Conservation (phyloP, 2,888 invertebrate genomes). For the Cryptophagus acutangulus region DNA sequence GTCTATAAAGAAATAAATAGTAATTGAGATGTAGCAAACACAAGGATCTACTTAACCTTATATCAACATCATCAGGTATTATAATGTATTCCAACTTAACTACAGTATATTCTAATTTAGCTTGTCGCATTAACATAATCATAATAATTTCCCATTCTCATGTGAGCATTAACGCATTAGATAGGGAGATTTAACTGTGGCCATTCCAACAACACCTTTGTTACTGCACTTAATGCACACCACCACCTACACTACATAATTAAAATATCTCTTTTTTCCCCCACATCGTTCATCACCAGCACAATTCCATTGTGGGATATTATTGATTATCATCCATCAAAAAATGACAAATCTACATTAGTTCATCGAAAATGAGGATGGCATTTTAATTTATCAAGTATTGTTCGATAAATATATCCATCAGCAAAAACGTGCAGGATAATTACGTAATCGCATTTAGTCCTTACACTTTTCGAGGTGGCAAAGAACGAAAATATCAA, state of each 20-base stretch:
- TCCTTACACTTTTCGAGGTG: neutral
- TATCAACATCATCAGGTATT: no score
- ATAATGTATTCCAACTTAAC: constrained; percentile 16
- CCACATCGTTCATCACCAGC: neutral
- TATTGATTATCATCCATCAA: no score
- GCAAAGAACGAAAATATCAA: neutral
- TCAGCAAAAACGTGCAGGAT: neutral
- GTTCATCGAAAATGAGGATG: no score
- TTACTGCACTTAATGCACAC: no score
- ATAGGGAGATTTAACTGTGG: constrained; percentile 9
- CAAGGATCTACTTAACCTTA: no score
- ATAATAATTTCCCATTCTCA: constrained; percentile 37
- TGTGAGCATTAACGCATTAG: constrained; percentile 36
- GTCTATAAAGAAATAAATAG: no score
- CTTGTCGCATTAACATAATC: constrained; percentile 38
- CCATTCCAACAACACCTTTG: constrained; percentile 1
- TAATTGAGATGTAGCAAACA: no score
- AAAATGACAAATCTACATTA: no score
- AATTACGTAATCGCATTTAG: neutral
- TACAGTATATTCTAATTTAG: constrained; percentile 23
- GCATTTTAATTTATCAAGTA: no score
- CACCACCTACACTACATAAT: no score
- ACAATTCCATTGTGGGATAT: constrained; percentile 5
- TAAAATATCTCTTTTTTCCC: no score
- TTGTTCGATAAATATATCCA: neutral